Percentiles rank a stretch among this genome's conserved stretches.
phyloP scores from a whole-genome alignment of 2,113 vertebrate genomes.

The Ciconia stormi region DNA sequence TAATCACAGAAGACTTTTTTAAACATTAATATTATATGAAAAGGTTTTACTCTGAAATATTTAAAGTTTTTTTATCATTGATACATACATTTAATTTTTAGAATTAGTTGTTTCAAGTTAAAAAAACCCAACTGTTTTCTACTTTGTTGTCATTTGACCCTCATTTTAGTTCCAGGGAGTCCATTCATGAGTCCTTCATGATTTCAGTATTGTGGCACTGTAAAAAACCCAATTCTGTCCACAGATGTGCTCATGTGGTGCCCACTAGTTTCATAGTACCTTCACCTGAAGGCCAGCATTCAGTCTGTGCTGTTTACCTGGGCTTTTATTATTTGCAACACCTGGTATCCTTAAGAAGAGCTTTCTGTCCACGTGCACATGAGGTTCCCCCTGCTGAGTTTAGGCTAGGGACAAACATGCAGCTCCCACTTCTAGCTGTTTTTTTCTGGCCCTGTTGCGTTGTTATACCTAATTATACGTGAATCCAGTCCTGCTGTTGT shows the following conservation, averaged over 20 bases:
- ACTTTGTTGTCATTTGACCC: background rate
- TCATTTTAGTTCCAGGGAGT: background rate
- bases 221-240: background rate
- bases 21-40: background rate
- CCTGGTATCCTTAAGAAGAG: background rate
- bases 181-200: background rate
- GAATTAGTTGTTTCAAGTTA: background rate
- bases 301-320: background rate
- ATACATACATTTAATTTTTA: conserved; percentile 26
- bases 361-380: background rate
- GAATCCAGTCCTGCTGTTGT: background rate
- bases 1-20: background rate
- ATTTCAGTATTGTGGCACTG: background rate
- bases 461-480: background rate
- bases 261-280: background rate
- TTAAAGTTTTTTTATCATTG: conserved; percentile 34
- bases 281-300: background rate
- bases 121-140: background rate
- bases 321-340: background rate
- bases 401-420: background rate
- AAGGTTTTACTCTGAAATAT: conserved; percentile 3
- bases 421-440: background rate
- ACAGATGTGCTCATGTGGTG: background rate
- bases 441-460: background rate
- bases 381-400: background rate